Percentiles rank a stretch among this genome's conserved stretches.
Conservation (phyloP, 2,797 vertebrate species). For the Vultur gryphus region DNA sequence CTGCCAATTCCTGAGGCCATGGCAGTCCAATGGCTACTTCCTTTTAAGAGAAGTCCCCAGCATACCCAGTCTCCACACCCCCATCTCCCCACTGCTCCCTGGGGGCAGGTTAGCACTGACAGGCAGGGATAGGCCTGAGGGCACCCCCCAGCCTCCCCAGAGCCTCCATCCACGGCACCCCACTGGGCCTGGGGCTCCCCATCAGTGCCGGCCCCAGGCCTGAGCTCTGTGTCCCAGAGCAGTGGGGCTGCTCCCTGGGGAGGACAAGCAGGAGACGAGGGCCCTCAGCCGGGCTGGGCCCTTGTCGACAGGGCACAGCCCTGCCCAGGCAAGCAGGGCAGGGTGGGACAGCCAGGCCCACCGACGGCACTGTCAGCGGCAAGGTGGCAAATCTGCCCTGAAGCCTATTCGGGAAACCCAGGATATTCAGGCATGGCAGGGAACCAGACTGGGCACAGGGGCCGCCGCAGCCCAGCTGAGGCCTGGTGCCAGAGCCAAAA, state of each 20-base stretch:
- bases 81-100: neutral
- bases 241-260: neutral
- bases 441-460: no score
- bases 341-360: neutral
- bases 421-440: neutral
- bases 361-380: rapidly evolving
- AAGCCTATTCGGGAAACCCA: rapidly evolving
- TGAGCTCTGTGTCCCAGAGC: rapidly evolving
- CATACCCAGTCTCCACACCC: neutral
- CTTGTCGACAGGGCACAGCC: neutral
- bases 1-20: rapidly evolving
- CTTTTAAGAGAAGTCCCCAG: neutral
- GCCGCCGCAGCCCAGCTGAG: rapidly evolving
- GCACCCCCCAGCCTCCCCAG: no score
- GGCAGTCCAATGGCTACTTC: neutral
- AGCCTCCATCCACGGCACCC: neutral
- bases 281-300: neutral
- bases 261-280: rapidly evolving
- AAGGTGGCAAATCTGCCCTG: neutral
- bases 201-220: rapidly evolving
- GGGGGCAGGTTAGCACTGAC: neutral
- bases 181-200: neutral
- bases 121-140: neutral
- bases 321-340: neutral
- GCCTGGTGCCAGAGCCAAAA: neutral